These are phyloP conservation scores for Chloroclysta siterata DNA, from an alignment of 2,888 invertebrate genomes.

Conservation along the genomic window DNA sequence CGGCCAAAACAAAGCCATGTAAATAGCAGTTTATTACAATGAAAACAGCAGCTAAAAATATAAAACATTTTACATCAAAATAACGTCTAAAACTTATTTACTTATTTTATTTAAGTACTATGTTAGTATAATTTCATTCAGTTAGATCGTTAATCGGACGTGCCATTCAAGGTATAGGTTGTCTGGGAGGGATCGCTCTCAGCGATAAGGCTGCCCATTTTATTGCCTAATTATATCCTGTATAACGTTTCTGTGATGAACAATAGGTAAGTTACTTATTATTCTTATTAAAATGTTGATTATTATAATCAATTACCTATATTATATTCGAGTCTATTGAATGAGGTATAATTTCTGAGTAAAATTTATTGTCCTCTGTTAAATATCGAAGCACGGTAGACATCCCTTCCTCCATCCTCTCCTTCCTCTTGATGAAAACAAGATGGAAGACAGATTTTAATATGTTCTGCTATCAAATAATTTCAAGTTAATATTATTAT, in stretches of 20 bases:
- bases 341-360: not conserved
- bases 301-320: no score
- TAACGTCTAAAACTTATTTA: conserved; percentile 16
- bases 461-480: no score
- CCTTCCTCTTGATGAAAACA: no score
- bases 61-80: conserved; percentile 38
- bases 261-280: no score
- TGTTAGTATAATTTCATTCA: not conserved
- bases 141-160: no score
- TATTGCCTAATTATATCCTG: not conserved
- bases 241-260: no score
- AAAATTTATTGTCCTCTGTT: not conserved
- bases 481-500: no score
- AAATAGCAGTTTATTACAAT: conserved; percentile 48
- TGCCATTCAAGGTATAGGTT: no score
- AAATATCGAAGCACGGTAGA: no score
- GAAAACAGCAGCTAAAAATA: conserved; percentile 42
- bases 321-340: not conserved
- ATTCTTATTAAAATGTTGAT: no score
- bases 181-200: not conserved
- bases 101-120: not conserved
- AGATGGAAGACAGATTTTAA: no score
- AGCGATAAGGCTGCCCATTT: not conserved
- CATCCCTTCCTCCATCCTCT: no score
- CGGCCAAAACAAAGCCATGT: conserved; percentile 53